These are phyloP conservation scores for Andrena hattorfiana DNA, from an alignment of 2,888 invertebrate genomes.

Conservation along the genomic window DNA sequence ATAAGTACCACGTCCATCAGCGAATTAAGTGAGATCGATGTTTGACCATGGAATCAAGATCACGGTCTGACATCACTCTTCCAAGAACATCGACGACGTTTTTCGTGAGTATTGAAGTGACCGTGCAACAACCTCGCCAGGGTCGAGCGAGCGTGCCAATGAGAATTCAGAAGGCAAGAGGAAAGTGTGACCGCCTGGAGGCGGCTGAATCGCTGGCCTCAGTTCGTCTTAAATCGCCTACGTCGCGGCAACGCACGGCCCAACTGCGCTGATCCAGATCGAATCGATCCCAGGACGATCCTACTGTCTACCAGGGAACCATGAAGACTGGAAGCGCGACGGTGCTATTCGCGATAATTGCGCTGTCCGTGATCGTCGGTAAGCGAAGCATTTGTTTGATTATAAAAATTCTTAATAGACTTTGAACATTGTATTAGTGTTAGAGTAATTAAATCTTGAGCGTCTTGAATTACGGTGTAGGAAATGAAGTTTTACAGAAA, in stretches of 20 bases:
- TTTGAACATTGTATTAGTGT: no score
- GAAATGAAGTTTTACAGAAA: background rate
- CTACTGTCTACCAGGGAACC: background rate
- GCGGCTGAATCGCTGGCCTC: conserved; percentile 53
- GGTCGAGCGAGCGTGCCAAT: conserved; percentile 58
- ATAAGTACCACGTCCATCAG: background rate
- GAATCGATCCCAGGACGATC: background rate
- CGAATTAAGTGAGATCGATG: background rate
- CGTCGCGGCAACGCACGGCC: conserved; percentile 10
- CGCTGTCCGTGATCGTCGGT: conserved; percentile 73
- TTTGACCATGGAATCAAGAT: conserved; percentile 36
- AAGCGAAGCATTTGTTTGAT: conserved; percentile 50
- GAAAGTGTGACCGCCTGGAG: conserved; percentile 71
- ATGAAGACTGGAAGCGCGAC: conserved; percentile 60
- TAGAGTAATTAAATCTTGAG: no score
- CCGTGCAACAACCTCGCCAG: conserved; percentile 58
- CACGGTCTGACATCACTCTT: conserved; percentile 62
- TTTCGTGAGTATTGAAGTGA: conserved; percentile 9
- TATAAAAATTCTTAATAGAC: background rate
- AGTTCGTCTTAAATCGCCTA: conserved; percentile 70
- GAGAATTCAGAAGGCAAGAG: conserved; percentile 57
- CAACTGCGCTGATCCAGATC: conserved; percentile 16
- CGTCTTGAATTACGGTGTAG: no score
- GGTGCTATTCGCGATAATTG: conserved; percentile 67
- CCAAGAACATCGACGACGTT: conserved; percentile 13